Conservation (phyloP, 2,888 invertebrate species). For the Clusia tigrina region DNA sequence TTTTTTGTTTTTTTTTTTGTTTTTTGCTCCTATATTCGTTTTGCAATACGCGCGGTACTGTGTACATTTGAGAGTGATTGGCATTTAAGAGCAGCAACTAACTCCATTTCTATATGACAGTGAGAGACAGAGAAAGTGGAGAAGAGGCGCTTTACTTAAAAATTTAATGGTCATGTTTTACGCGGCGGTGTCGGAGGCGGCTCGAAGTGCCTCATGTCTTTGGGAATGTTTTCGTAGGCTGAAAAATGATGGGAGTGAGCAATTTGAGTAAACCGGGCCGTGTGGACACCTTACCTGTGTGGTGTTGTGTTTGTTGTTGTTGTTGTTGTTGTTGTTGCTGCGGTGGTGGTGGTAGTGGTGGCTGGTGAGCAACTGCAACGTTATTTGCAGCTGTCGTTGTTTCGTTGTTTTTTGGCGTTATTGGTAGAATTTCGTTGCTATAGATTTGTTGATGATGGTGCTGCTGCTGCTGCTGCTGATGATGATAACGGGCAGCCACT, state of each 20-base stretch:
- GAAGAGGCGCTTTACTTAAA: constrained; percentile 38
- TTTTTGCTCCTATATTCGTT: constrained; percentile 30
- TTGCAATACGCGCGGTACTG: constrained; percentile 24
- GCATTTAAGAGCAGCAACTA: background rate
- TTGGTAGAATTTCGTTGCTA: constrained; percentile 35
- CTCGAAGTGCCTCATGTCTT: constrained; percentile 60
- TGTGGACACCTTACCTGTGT: constrained; percentile 56
- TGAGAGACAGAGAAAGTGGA: no score
- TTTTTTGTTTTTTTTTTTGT: constrained; percentile 24
- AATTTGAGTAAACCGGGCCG: constrained; percentile 61
- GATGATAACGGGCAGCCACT: constrained; percentile 20
- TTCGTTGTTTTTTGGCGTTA: constrained; percentile 39
- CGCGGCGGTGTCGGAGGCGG: constrained; percentile 64
- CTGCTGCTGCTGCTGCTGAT: constrained; percentile 34
- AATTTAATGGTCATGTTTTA: constrained; percentile 65
- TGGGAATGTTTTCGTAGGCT: constrained; percentile 66
- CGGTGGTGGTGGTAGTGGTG: constrained; percentile 24
- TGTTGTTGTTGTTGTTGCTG: constrained; percentile 37
- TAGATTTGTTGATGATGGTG: constrained; percentile 34
- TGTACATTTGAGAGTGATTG: background rate
- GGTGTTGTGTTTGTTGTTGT: constrained; percentile 41
- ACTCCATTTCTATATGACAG: no score
- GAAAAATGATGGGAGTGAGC: constrained; percentile 64
- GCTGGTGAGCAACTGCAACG: constrained; percentile 36
- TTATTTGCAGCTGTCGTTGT: constrained; percentile 34